Base-by-base conservation (phyloP, 2,113 vertebrate genomes). In the Todiramphus saurophagus region DNA sequence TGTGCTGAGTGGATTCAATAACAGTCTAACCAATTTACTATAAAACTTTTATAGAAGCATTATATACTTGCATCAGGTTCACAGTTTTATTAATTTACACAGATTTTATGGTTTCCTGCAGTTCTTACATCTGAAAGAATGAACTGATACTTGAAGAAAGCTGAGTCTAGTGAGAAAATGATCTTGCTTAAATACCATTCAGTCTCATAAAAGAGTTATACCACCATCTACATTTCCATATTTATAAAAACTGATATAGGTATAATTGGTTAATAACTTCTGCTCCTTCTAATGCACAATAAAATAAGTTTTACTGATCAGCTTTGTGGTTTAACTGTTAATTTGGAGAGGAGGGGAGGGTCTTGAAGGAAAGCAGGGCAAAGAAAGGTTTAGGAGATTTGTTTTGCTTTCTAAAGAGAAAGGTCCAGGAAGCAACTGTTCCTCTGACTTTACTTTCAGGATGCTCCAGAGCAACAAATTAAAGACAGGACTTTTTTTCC, bases 51-150 rank as follows among this genome's bases (percentile, higher is more conserved):
- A 95, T 86, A 93, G 96, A 96, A 89, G 80, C 60, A 12, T 96
- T 96, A 94, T 89, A 89, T 86, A 96, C 89, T 90, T 96, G 95
- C 94, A 93, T 96, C 84, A 93, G 86, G 78, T 94, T 94, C 92
- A 96, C 85, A 93, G 86, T 94, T 89, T 93, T 95, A 97, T 95
- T 95, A 92, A 96, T 97, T 97, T 97, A 94, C 90, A 96, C 89
- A 87, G 93, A 95, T 94, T 96, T 97, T 96, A 96, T 95, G 89
- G 84, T 87, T 93, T 95, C 93, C 93, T 96, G 73, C 89, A 85
- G 53, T 94, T 95, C 91, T 81, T 74, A 75, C 15, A 3, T 90
- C 67, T 90, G 82, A 89, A 91, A 76, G 89, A 93, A 94, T 94
- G 93, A 96, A 95, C 28, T 72, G 79, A 81, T 59, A 90, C 69